Evolutionary conservation across 2,888 invertebrate species (phyloP).

Genomic region (Thymelicus lineola): DNA sequence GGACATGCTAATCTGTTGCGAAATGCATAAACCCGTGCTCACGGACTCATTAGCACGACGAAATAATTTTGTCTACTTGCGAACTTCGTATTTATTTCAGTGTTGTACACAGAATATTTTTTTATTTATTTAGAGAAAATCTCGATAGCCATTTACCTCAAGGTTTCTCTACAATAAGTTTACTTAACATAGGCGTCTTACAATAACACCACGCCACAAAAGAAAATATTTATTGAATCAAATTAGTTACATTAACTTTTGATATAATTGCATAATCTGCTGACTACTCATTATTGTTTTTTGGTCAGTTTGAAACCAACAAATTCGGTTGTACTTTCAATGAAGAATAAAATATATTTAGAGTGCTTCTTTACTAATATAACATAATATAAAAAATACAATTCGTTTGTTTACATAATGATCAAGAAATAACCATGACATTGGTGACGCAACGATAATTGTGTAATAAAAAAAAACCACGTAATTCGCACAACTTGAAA

Average conservation of each 20-base stretch:
- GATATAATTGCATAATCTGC: not conserved
- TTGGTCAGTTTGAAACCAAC: not conserved
- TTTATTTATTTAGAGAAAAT: constrained; percentile 8
- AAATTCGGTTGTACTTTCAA: not conserved
- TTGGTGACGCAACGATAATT: no score
- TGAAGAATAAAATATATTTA: not conserved
- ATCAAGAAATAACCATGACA: no score
- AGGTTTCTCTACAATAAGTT: constrained; percentile 13
- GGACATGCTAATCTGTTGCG: constrained; percentile 41
- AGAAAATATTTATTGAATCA: constrained; percentile 11
- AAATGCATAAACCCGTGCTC: constrained; percentile 30
- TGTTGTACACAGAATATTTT: not conserved
- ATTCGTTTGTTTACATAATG: no score
- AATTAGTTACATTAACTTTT: not conserved
- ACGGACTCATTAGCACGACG: constrained; percentile 17
- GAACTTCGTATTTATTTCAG: constrained; percentile 2
- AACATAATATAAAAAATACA: no score
- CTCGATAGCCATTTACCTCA: not conserved
- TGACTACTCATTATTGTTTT: not conserved
- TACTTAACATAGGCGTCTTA: constrained; percentile 13
- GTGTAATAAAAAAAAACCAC: no score
- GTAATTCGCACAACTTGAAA: no score
- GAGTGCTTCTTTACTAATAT: no score
- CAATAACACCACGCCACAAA: not conserved
- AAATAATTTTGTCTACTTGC: constrained; percentile 9